A percentile compares a stretch with the other conserved stretches of the same genome.
These are phyloP conservation scores for Acrocephalus arundinaceus DNA, from an alignment of 2,113 vertebrate genomes.

Conservation along the genomic window DNA sequence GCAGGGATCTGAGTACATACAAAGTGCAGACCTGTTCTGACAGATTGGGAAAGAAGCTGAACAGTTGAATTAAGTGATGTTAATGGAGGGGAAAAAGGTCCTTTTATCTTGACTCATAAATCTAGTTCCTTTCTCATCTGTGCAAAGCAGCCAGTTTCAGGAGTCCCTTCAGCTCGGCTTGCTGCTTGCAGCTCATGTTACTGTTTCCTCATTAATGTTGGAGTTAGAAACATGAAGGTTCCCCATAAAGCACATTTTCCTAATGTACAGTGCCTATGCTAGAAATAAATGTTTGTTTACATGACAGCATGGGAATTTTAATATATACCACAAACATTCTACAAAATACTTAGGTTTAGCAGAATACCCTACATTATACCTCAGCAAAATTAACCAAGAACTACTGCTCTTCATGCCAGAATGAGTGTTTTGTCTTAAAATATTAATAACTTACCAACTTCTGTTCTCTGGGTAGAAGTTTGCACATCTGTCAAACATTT, in stretches of 20 bases:
- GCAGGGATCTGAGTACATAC: neutral
- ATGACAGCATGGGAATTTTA: neutral
- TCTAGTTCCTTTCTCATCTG: neutral
- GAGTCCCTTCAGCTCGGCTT: neutral
- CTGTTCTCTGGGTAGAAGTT: neutral
- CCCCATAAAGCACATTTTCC: neutral
- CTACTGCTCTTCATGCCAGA: neutral
- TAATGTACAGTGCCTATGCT: neutral
- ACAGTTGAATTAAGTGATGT: neutral
- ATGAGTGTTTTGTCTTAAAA: neutral
- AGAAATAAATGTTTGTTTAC: neutral
- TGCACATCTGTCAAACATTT: neutral
- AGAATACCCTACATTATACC: neutral
- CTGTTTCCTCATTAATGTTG: neutral
- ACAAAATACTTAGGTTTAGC: neutral
- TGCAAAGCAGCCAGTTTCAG: neutral
- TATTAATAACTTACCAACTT: neutral
- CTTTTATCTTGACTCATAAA: constrained; percentile 2
- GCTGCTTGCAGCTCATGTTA: neutral
- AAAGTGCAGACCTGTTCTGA: neutral
- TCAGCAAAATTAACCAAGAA: neutral
- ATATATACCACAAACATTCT: neutral
- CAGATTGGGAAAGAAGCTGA: neutral
- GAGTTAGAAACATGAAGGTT: neutral
- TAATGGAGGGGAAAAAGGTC: neutral